Evolutionary conservation across 2,888 invertebrate genomes (phyloP), one percentile per base, ranked within the genome.

Genomic region (Drosophila mercatorum): DNA sequence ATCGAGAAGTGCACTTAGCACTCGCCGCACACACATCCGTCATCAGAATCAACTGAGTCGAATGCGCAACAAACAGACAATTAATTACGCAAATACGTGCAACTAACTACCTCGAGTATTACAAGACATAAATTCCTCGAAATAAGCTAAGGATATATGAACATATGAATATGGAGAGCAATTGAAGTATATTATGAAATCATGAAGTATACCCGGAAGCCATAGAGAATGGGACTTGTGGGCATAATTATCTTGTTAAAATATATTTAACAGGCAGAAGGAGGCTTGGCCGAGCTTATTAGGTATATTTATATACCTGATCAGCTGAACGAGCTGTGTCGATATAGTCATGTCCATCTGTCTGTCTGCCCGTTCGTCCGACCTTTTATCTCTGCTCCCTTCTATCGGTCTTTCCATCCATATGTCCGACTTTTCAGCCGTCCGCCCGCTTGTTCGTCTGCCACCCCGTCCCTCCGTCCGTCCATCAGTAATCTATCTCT

Each of bases 1-100:
- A 64, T 49, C 55, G 51, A 6, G 26, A 47, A 56, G 34, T 73
- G 67, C 67, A 63, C 58, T 60, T 34, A 40, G 34, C 52, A 14
- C 22, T 46, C 46, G 31, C 17, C 52, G 11, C 28, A 46, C 14
- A 34, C 34, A 34, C 22, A 22, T 22, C 22, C 1, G 22, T 22
- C 22, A 22, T 22, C 22, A 2, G 22, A 6, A 7, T 28, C 17
- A 53, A 47, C 17, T n/a, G 34, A 34, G 10, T 10, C 34, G 2
- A 34, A 10, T 31, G 53, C 28, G 12, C 11, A 11, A 34, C 31
- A 46, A 41, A 36, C 14, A 7, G 38, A 41, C 5, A 22, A 38
- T 44, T 49, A 49, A 57, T 41, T 34, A 41, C 12, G n/a, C 57
- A 36, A 11, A n/a, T n/a, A 28, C 47, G n/a, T 17, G 22, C 10